Evolutionary conservation across 2,888 invertebrate species (phyloP).

Genomic region (Cryptus armator): DNA sequence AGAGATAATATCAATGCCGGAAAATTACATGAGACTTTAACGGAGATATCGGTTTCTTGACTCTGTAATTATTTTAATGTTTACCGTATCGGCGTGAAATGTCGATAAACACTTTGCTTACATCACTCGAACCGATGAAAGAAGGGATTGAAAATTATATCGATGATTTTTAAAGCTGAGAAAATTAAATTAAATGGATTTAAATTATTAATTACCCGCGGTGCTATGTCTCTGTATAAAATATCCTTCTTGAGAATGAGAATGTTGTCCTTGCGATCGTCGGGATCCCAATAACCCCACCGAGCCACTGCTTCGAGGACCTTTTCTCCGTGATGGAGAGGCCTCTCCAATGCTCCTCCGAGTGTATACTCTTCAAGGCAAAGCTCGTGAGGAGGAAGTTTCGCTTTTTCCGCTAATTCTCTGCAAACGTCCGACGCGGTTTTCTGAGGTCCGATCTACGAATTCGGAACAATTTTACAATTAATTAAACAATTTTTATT

Average conservation of each 20-base stretch:
- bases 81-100: too few relatives aligned
- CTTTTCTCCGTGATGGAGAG: constrained; percentile 92
- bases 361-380: constrained; percentile 93
- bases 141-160: neutral
- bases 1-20: neutral
- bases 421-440: constrained; percentile 91
- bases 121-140: too few relatives aligned
- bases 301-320: constrained; percentile 90
- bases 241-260: constrained; percentile 88
- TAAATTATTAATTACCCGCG: constrained; percentile 79
- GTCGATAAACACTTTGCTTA: too few relatives aligned
- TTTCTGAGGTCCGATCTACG: constrained; percentile 91
- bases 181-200: neutral
- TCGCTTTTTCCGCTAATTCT: constrained; percentile 89
- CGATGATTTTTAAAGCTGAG: neutral
- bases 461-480: constrained; percentile 55
- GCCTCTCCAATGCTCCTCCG: constrained; percentile 90
- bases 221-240: constrained; percentile 83
- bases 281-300: constrained; percentile 96
- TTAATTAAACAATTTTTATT: neutral
- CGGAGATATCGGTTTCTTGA: neutral
- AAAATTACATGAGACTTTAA: neutral
- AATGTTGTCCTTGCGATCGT: constrained; percentile 94
- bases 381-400: constrained; percentile 89
- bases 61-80: too few relatives aligned